These are phyloP conservation scores for Xiphophorus maculatus DNA, from an alignment of 2,113 vertebrate genomes.

Conservation along the genomic window DNA sequence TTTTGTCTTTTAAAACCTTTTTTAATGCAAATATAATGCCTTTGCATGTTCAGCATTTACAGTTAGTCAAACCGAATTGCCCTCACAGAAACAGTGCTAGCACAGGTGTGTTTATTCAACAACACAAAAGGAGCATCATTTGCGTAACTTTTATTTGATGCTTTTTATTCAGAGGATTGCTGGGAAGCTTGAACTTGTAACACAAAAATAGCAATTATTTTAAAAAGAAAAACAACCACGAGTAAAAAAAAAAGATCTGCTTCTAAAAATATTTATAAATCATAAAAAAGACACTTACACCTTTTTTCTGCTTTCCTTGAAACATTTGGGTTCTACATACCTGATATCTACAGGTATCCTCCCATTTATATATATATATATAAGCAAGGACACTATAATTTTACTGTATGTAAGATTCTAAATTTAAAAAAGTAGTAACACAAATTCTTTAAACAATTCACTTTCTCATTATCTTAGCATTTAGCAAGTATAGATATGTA, in stretches of 20 bases:
- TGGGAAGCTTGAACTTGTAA: background rate
- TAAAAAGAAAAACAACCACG: background rate
- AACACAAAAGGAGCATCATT: background rate
- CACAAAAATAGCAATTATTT: background rate
- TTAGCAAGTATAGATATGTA: too few species aligned
- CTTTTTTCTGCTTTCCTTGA: too few species aligned
- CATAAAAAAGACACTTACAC: too few species aligned
- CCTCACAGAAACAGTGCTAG: background rate
- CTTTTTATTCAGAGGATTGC: background rate
- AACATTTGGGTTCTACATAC: too few species aligned
- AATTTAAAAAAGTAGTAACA: too few species aligned
- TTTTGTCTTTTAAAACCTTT: background rate
- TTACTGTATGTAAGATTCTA: too few species aligned
- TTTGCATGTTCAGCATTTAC: constrained; percentile 1
- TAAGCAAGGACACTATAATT: too few species aligned
- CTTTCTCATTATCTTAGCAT: too few species aligned
- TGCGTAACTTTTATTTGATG: background rate
- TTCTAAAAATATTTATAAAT: background rate
- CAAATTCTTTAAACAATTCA: too few species aligned
- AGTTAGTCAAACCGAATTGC: background rate
- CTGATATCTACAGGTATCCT: too few species aligned
- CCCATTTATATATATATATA: too few species aligned
- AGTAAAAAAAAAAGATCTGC: background rate
- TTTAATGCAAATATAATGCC: background rate
- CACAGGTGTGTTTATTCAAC: background rate